phyloP scores from a whole-genome alignment of 2,113 vertebrate genomes.

The Cyphomyrus plagiostoma region DNA sequence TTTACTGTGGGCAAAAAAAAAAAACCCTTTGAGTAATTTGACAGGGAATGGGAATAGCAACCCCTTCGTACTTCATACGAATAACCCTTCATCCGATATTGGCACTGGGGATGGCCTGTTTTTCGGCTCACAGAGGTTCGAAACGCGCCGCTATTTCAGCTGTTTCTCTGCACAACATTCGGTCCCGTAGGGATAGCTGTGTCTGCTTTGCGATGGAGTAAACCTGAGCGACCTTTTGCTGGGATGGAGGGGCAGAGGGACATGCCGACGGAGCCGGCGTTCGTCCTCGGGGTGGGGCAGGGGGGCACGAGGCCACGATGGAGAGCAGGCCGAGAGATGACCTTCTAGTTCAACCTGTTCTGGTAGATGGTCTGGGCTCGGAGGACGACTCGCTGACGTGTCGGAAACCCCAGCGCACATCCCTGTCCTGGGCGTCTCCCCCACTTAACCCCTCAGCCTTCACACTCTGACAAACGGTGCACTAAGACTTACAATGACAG shows the following conservation, averaged over 20 bases:
- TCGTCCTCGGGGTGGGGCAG: background rate
- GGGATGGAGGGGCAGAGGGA: background rate
- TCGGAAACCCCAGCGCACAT: conserved; percentile 27
- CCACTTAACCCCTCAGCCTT: background rate
- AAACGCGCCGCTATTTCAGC: background rate
- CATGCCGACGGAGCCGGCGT: background rate
- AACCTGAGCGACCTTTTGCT: background rate
- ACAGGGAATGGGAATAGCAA: background rate
- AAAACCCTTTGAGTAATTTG: background rate
- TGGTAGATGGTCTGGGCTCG: background rate
- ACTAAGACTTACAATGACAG: background rate
- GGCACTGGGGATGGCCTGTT: background rate
- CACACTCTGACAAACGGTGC: background rate
- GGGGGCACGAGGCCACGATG: background rate
- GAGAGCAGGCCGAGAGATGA: background rate
- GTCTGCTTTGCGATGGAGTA: background rate
- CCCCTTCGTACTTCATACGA: background rate
- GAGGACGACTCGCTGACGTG: conserved; percentile 30
- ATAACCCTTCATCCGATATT: background rate
- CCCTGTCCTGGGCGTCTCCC: background rate
- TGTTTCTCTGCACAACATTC: background rate
- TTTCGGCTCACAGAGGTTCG: background rate
- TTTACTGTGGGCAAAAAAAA: background rate
- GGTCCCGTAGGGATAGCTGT: background rate
- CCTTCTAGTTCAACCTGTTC: conserved; percentile 1